These are phyloP conservation scores for Epicampocera succincta DNA, from an alignment of 2,888 invertebrate genomes.

Conservation along the genomic window DNA sequence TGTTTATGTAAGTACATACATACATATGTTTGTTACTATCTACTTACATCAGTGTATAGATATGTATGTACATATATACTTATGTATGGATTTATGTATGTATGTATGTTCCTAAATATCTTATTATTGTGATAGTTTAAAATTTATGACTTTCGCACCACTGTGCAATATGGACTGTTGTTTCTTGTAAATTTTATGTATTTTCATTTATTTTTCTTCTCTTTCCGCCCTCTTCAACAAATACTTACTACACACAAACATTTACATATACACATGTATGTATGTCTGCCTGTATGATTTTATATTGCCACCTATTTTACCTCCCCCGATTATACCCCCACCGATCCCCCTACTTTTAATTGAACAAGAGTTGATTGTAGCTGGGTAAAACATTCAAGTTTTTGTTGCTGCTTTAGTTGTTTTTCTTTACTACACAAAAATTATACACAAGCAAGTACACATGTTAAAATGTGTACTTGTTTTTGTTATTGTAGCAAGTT, in stretches of 20 bases:
- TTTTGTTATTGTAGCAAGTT: conserved; percentile 70
- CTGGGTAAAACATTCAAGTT: conserved; percentile 74
- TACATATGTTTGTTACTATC: too few species aligned
- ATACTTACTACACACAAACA: neutral
- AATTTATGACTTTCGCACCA: conserved; percentile 22
- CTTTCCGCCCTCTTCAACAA: conserved; percentile 16
- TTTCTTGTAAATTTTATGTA: conserved; percentile 52
- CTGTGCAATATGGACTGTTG: conserved; percentile 50
- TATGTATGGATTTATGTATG: too few species aligned
- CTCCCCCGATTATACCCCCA: conserved; percentile 39
- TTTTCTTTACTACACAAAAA: conserved; percentile 68
- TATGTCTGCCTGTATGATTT: conserved; percentile 12
- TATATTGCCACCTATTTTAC: conserved; percentile 46
- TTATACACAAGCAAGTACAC: conserved; percentile 65
- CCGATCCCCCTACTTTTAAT: conserved; percentile 25
- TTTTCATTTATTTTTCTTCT: conserved; percentile 30
- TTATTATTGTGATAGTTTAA: neutral
- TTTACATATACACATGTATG: neutral
- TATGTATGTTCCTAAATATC: neutral
- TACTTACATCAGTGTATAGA: too few species aligned
- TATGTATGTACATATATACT: neutral
- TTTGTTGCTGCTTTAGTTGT: conserved; percentile 59
- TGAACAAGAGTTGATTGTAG: conserved; percentile 54
- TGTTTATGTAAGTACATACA: too few species aligned
- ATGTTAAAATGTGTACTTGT: conserved; percentile 69